These are phyloP conservation scores for Stramonita haemastoma DNA, from an alignment of 2,888 invertebrate species.

Conservation along the genomic window DNA sequence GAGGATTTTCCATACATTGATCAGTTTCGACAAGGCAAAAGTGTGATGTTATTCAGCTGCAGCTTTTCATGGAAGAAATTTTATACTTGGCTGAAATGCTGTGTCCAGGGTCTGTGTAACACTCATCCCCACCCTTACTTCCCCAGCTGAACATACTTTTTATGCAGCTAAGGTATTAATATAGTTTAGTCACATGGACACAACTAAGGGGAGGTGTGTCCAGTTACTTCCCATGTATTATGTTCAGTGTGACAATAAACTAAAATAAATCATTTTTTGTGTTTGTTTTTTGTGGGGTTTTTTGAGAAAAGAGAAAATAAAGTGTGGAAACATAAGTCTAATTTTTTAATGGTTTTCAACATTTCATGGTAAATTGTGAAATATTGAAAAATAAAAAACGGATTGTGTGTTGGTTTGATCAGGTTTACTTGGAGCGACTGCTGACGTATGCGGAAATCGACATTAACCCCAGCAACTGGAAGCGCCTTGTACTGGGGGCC, in stretches of 20 bases:
- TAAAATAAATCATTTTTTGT: too few species aligned
- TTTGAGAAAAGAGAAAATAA: neutral
- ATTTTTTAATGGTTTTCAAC: neutral
- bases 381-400: too few species aligned
- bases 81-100: too few species aligned
- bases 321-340: neutral
- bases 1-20: too few species aligned
- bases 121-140: too few species aligned
- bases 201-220: neutral
- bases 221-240: too few species aligned
- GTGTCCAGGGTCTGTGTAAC: too few species aligned
- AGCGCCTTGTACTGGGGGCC: conserved; percentile 97
- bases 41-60: too few species aligned
- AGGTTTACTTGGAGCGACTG: conserved; percentile 83
- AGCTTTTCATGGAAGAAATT: too few species aligned
- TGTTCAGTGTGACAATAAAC: too few species aligned
- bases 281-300: neutral
- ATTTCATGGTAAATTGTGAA: too few species aligned
- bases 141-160: neutral
- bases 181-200: neutral
- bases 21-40: too few species aligned
- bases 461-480: conserved; percentile 98
- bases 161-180: neutral
- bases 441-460: conserved; percentile 98
- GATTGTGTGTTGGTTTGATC: neutral